Base-by-base conservation (phyloP, 2,888 invertebrate genomes). In the Eugnorisma glareosa region DNA sequence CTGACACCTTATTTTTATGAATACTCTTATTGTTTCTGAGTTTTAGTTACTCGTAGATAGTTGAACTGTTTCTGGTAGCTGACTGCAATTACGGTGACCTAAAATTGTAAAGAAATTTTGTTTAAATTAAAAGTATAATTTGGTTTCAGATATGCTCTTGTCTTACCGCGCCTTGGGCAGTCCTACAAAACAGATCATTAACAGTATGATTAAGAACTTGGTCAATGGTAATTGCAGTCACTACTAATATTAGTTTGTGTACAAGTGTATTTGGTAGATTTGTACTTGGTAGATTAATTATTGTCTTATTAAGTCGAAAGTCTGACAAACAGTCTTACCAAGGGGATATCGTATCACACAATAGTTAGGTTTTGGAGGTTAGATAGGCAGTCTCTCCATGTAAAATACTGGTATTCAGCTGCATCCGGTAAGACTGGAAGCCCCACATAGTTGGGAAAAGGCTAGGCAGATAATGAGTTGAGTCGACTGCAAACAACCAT, bases 121-220 rank as follows among this genome's bases (percentile, higher is more conserved):
- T 70, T 79, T 40, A 31, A 67, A 64, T 64, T 67, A 80, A 76
- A 92, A 91, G 73, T 86, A 67, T 79, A 90, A 88, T 93, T 95
- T 96, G 86, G 81, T 96, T 96, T 94, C 96, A 96, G 96, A 96
- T 95, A 91, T 94, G 92, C 93, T 96, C 89, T 84, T 95, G 83
- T 84, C 85, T 81, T 94, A 93, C 89, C 92, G 92, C 86, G 92
- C 93, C 81, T 82, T 89, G 88, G 89, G 92, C 87, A 92, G 91
- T 90, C 93, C 94, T 59, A 93, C 94, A 79, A 92, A 93, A 87
- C 94, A 94, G 88, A 92, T 95, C 69, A 83, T 95, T 84, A 93
- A 92, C 88, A 88, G 89, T 90, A 89, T 95, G 88, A 86, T 96
- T 90, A 94, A 92, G 88, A 89, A 85, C 77, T 92, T 96, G 92